Evolutionary conservation across 1,140 invertebrate species (phyloP).

Genomic region (Tetranychus cinnabarinus): DNA sequence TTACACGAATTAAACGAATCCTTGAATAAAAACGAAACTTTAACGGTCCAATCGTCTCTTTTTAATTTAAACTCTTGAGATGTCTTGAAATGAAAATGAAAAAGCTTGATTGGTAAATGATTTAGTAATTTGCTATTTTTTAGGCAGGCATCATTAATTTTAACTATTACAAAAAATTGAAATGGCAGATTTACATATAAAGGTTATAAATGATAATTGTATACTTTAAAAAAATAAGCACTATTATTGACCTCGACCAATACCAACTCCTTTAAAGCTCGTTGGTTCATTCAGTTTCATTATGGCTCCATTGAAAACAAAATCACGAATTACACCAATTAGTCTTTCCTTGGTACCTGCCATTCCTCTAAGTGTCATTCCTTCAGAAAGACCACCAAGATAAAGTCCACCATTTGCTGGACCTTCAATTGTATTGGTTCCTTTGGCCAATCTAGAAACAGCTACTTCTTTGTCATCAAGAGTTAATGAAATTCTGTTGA

Average conservation of each 20-base stretch:
- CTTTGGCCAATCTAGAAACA: constrained; percentile 22
- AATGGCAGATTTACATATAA: no score
- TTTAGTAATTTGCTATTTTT: no score
- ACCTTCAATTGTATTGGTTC: constrained; percentile 27
- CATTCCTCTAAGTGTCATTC: constrained; percentile 27
- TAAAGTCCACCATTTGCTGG: constrained; percentile 24
- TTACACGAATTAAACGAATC: no score
- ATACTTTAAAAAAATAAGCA: no score
- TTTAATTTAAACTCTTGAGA: no score
- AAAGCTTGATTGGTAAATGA: no score
- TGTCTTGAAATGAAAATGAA: no score
- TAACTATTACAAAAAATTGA: no score
- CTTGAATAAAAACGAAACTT: no score
- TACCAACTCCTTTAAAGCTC: constrained; percentile 38
- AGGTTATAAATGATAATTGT: no score
- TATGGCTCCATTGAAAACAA: constrained; percentile 45
- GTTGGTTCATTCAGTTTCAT: constrained; percentile 37
- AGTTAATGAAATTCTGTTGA: constrained; percentile 6
- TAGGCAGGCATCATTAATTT: no score
- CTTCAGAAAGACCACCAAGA: constrained; percentile 35
- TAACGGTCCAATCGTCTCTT: no score
- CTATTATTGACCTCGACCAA: constrained; percentile 28
- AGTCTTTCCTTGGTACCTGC: constrained; percentile 28
- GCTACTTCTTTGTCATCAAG: constrained; percentile 36
- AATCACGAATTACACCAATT: constrained; percentile 49